phyloP scores from a whole-genome alignment of 1,140 invertebrate genomes.

The Papilio helenus region DNA sequence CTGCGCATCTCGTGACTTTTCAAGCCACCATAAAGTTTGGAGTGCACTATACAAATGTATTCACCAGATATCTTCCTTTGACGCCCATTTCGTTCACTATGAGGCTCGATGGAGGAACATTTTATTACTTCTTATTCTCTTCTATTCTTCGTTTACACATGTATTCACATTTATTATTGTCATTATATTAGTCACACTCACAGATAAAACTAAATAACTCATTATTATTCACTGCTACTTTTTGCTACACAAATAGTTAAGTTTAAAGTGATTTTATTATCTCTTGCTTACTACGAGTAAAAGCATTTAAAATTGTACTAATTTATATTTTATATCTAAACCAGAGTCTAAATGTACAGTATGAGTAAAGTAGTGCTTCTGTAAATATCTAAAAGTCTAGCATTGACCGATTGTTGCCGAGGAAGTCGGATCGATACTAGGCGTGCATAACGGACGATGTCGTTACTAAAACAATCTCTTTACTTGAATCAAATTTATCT shows the following conservation, averaged over 20 bases:
- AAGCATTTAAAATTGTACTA: no score
- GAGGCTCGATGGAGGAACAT: neutral
- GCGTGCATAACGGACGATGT: slow-evolving; percentile 4
- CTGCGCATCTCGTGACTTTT: neutral
- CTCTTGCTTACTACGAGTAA: no score
- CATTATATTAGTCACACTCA: neutral
- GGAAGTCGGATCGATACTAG: neutral
- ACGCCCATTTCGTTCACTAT: slow-evolving; percentile 57
- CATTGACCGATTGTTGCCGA: neutral
- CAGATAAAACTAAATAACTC: neutral
- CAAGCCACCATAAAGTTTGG: neutral
- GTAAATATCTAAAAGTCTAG: neutral
- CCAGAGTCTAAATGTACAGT: neutral
- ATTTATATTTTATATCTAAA: neutral
- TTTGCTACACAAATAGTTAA: neutral
- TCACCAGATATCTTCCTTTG: slow-evolving; percentile 71
- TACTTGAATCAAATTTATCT: neutral
- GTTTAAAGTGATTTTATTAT: no score
- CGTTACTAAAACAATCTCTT: neutral
- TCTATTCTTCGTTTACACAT: neutral
- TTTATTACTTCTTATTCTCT: neutral
- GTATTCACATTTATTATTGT: neutral
- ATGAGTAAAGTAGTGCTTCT: neutral
- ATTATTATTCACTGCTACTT: neutral
- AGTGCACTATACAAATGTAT: slow-evolving; percentile 42